A percentile compares a stretch with the other conserved stretches of the same genome.
These are phyloP conservation scores for Cylas formicarius DNA, from an alignment of 1,140 invertebrate species.

Conservation along the genomic window DNA sequence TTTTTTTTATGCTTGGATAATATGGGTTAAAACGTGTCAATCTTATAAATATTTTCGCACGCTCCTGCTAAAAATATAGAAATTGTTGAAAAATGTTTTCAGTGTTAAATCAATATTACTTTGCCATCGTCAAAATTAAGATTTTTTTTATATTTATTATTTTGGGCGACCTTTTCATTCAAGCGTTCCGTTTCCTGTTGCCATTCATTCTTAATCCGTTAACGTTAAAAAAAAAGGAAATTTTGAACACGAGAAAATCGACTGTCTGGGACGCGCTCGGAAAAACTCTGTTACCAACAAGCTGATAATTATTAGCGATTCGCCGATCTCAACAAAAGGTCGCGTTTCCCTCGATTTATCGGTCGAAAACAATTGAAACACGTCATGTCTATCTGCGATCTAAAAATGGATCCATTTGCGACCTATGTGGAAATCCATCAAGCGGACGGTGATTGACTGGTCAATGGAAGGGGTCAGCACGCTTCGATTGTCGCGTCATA, in stretches of 20 bases:
- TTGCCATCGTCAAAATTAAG: no score
- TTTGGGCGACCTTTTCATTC: no score
- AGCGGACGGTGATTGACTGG: constrained; percentile 23
- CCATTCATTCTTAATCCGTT: not conserved
- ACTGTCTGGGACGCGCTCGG: not conserved
- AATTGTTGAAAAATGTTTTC: no score
- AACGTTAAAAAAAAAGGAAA: not conserved
- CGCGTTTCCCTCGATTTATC: constrained; percentile 10
- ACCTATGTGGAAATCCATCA: constrained; percentile 16
- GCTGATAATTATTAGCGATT: no score
- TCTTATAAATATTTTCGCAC: no score
- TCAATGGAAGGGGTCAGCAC: constrained; percentile 20
- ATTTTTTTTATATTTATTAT: no score
- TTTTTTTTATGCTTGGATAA: no score
- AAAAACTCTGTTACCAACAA: not conserved
- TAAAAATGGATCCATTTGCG: constrained; percentile 20
- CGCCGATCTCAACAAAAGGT: no score
- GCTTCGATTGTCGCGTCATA: constrained; percentile 23
- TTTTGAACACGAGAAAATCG: not conserved
- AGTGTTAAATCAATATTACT: no score
- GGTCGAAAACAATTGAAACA: constrained; percentile 19
- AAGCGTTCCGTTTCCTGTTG: no score
- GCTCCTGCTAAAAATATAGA: no score
- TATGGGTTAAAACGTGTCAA: no score
- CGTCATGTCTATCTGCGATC: constrained; percentile 14